A percentile compares a stretch with the other conserved stretches of the same genome.
Conservation (phyloP, 2,113 vertebrate species). For the Coryphaenoides rupestris region DNA sequence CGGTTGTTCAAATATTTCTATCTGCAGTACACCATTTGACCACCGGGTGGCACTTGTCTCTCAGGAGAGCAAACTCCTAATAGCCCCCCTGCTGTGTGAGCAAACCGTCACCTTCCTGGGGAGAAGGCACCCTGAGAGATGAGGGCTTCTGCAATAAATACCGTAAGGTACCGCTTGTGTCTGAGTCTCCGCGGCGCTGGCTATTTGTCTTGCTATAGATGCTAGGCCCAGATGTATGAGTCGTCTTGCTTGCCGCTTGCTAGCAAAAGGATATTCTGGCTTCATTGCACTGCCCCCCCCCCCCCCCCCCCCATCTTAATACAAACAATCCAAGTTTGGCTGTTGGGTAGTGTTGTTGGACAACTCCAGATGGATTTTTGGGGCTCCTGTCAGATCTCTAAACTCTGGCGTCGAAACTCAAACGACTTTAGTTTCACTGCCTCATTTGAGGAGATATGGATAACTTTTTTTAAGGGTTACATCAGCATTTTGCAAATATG, state of each 20-base stretch:
- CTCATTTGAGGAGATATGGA: not conserved
- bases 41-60: constrained; percentile 68
- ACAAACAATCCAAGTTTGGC: constrained; percentile 1
- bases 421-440: not conserved
- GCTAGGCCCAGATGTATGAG: not conserved
- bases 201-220: constrained; percentile 11
- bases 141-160: constrained; percentile 49
- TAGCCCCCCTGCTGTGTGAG: constrained; percentile 33
- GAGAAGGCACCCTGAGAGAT: constrained; percentile 42
- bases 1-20: too few species aligned
- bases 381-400: not conserved
- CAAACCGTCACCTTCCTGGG: constrained; percentile 29
- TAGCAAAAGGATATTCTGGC: not conserved
- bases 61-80: constrained; percentile 43
- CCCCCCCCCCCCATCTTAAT: not conserved
- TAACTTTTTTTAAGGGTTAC: not conserved
- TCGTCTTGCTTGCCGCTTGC: not conserved
- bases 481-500: not conserved
- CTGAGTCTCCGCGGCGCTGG: not conserved
- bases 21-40: constrained; percentile 32
- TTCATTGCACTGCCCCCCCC: not conserved
- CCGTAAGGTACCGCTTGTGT: constrained; percentile 20
- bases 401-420: not conserved
- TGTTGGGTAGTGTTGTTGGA: not conserved
- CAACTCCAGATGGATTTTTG: not conserved